A percentile compares a stretch with the other conserved stretches of the same genome.
These are phyloP conservation scores for Halocynthia aurantium DNA, from an alignment of 23 tunicate genomes.

Conservation along the genomic window DNA sequence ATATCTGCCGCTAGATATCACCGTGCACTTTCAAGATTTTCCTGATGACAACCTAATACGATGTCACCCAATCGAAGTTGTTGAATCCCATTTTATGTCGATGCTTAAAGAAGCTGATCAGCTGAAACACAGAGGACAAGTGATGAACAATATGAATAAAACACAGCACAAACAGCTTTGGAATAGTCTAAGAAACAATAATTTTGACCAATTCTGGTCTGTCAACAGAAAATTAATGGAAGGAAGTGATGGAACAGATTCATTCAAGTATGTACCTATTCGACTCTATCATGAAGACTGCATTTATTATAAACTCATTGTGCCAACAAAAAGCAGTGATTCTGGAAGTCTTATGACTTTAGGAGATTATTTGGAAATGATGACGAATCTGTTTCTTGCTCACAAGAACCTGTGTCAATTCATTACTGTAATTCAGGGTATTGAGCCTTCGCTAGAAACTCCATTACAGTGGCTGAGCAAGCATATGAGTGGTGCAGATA, in stretches of 20 bases:
- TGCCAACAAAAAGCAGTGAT: constrained; percentile 6
- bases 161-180: constrained; percentile 76
- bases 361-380: constrained; percentile 15
- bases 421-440: constrained; percentile 38
- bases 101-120: constrained; percentile 86
- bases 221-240: constrained; percentile 77
- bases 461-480: constrained; percentile 80
- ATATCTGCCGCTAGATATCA: constrained; percentile 51
- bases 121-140: constrained; percentile 78
- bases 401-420: neutral
- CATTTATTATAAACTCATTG: constrained; percentile 38
- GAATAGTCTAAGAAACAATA: constrained; percentile 71
- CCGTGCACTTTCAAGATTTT: constrained; percentile 80
- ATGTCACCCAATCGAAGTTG: constrained; percentile 37
- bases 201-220: constrained; percentile 81
- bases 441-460: constrained; percentile 31
- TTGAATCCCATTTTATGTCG: constrained; percentile 61
- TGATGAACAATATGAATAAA: constrained; percentile 41
- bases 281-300: constrained; percentile 42
- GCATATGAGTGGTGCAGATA: constrained; percentile 78
- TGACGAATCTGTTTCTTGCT: constrained; percentile 7
- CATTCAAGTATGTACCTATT: constrained; percentile 61
- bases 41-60: constrained; percentile 43
- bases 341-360: constrained; percentile 16
- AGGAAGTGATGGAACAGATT: constrained; percentile 24